These are phyloP conservation scores for Coluber constrictor DNA, from an alignment of 2,797 vertebrate species.

Conservation along the genomic window DNA sequence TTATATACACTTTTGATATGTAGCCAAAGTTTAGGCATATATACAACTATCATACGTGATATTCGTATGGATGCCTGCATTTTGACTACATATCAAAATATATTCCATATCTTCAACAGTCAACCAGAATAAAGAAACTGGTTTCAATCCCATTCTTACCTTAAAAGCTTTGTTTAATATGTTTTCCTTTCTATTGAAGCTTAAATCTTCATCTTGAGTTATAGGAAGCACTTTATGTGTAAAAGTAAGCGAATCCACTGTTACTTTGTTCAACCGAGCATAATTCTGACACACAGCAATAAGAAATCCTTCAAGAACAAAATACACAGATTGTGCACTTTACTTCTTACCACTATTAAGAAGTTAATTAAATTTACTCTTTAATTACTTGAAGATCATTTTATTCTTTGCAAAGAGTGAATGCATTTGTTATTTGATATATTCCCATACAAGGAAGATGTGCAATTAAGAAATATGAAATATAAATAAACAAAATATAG, in stretches of 20 bases:
- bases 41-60: neutral
- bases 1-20: neutral
- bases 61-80: neutral
- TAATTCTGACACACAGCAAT: constrained; percentile 63
- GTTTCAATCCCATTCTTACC: constrained; percentile 43
- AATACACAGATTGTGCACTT: neutral
- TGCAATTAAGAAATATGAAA: neutral
- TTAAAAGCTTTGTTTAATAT: constrained; percentile 53
- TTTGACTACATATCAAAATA: neutral
- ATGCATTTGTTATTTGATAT: neutral
- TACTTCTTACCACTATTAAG: neutral
- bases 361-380: neutral
- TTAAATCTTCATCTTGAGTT: accelerated
- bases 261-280: constrained; percentile 45
- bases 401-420: neutral
- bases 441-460: neutral
- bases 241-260: constrained; percentile 57
- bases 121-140: neutral
- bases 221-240: constrained; percentile 45
- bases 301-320: constrained; percentile 62
- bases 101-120: neutral
- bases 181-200: constrained; percentile 27
- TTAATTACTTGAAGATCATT: neutral
- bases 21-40: no score
- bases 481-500: neutral